Percentiles rank a stretch among this genome's conserved stretches.
Conservation (phyloP, 1,140 invertebrate species). For the Drosophila insularis region DNA sequence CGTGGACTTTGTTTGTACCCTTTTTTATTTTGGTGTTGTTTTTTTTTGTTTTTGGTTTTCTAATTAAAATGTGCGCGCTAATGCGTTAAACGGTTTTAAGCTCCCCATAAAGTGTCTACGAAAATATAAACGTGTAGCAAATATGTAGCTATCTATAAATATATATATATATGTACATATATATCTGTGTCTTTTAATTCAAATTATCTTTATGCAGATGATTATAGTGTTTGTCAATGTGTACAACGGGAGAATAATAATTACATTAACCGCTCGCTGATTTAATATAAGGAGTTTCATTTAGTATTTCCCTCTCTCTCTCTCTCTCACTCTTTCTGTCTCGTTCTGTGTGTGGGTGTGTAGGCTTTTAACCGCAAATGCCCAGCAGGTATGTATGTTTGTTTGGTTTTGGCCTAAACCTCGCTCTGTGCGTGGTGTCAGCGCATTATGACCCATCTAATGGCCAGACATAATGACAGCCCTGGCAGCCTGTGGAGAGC, state of each 20-base stretch:
- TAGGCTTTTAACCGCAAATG: neutral
- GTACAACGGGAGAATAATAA: slow-evolving; percentile 16
- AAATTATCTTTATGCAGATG: slow-evolving; percentile 38
- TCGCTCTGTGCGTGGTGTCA: neutral
- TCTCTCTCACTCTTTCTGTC: neutral
- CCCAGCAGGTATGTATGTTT: slow-evolving; percentile 12
- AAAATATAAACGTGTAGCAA: neutral
- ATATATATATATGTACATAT: slow-evolving; percentile 14
- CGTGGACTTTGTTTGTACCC: too few relatives aligned
- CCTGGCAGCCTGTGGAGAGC: too few relatives aligned
- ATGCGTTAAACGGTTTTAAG: slow-evolving; percentile 45
- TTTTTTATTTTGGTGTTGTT: neutral
- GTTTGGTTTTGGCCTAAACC: neutral
- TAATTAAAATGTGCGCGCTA: slow-evolving; percentile 54
- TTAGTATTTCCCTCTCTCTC: neutral
- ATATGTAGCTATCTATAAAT: neutral
- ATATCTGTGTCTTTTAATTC: slow-evolving; percentile 39
- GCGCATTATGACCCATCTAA: neutral
- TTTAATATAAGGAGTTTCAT: neutral
- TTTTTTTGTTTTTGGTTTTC: slow-evolving; percentile 12
- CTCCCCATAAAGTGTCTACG: neutral
- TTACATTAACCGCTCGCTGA: neutral
- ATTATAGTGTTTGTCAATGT: slow-evolving; percentile 39
- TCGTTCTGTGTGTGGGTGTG: neutral
- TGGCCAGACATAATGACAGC: too few relatives aligned